Base-by-base conservation (phyloP, 2,888 invertebrate genomes). In the Stenodera caucasica region DNA sequence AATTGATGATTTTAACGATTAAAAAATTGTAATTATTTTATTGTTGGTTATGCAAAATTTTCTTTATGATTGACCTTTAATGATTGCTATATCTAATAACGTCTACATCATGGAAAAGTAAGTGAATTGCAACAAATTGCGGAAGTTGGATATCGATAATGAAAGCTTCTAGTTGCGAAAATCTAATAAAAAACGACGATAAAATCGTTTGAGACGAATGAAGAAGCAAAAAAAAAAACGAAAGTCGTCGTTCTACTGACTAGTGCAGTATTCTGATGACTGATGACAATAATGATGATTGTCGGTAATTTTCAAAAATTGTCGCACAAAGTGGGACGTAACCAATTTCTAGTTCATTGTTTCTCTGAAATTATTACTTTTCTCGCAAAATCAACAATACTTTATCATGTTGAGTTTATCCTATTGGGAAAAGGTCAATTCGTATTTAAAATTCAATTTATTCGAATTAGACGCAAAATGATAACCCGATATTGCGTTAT, bases 281-380 rank as follows among this genome's bases (percentile, higher is more conserved):
- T 45, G 2, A 45, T 37, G 7, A 37, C 2, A 1, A 15, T 37
- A 15, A 37, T 45, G 21, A 45, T 45, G 21, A 45, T 45, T 37
- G 37, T 14, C 21, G 45, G 21, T 45, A 45, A 45, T 45, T 45
- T 21, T 12, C 45, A 45, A 45, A 18, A 40, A 40, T 40, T 40
- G 40, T 40, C 40, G 11, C 40, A 40, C 11, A 40, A 40, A 40
- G 9, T 45, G 11, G 40, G 40, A 45, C 33, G 33, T 35, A 1
- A 35, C 2, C 45, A 15, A 45, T 45, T 45, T 45, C 45, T 21
- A 45, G 15, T 45, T 9, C 21, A 45, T 45, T 45, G 18, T 18
- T 21, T 45, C 11, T 21, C 4, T 2, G 9, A 4, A 14, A 6
- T 18, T 8, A 8, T 21, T 2, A 4, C 2, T 11, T 40, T 18